Evolutionary conservation across 2,888 invertebrate species (phyloP).

Genomic region (Drosophila emarginata): DNA sequence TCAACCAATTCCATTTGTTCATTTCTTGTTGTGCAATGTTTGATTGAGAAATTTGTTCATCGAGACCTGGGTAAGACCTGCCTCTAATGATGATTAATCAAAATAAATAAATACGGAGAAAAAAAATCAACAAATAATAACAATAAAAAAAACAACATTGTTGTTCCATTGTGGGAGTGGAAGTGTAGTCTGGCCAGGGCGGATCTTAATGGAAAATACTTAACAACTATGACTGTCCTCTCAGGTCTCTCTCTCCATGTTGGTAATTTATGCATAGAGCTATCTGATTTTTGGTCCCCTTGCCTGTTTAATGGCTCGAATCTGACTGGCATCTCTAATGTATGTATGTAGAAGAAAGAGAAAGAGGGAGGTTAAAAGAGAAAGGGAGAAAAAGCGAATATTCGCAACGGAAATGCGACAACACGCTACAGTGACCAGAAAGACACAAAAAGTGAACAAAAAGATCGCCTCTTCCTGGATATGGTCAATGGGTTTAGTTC

Average conservation of each 20-base stretch:
- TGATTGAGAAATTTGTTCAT: constrained; percentile 52
- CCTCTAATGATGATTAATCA: constrained; percentile 64
- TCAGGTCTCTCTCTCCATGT: constrained; percentile 4
- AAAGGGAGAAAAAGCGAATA: constrained; percentile 28
- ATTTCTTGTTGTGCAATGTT: constrained; percentile 49
- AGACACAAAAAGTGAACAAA: constrained; percentile 30
- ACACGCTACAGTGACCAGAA: constrained; percentile 56
- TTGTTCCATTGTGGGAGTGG: constrained; percentile 9
- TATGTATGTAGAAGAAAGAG: neutral
- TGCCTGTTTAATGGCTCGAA: constrained; percentile 45
- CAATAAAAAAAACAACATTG: constrained; percentile 40
- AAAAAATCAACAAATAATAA: constrained; percentile 34
- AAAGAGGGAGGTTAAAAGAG: constrained; percentile 21
- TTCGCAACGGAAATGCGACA: constrained; percentile 73
- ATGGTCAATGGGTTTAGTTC: constrained; percentile 41
- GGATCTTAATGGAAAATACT: constrained; percentile 50
- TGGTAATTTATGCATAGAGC: constrained; percentile 60
- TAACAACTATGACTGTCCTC: constrained; percentile 10
- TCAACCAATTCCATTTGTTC: constrained; percentile 1
- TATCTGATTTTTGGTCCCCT: constrained; percentile 33
- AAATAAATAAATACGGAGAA: constrained; percentile 33
- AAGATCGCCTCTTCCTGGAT: constrained; percentile 45
- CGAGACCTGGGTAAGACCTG: constrained; percentile 15
- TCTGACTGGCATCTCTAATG: constrained; percentile 59
- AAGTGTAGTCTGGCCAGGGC: constrained; percentile 16